Base-by-base conservation (phyloP, 1,140 invertebrate genomes). In the Ostrea edulis region DNA sequence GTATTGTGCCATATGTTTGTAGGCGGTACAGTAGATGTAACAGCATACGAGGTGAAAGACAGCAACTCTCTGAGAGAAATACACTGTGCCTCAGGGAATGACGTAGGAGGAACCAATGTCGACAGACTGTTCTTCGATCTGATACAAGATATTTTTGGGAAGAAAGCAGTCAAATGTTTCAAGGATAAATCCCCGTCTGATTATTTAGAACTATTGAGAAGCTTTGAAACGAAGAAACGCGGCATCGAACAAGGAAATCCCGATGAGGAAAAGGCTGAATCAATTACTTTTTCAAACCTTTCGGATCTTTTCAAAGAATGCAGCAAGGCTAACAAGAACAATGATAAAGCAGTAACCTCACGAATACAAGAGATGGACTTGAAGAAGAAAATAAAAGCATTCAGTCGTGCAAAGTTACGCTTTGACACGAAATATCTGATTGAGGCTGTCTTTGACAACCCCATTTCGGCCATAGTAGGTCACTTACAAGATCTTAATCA, bases 11-110 rank as follows among this genome's bases (percentile, higher is more conserved):
- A n/a, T n/a, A n/a, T n/a, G 51, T 77, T 68, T 86, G 2, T 17
- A 88, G 96, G 96, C 22, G 96, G 96, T 7, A 96, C 96, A 22
- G 96, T 96, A 0, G 96, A 96, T 90, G 96, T 96, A 71, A 96
- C 96, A 2, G 95, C 96, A 20, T 96, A 96, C 92, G 95, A 96
- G 90, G 92, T 96, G 65, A 93, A 94, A 52, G 90, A 93, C 14
- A 91, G 91, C 22, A 94, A 95, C 5, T 91, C 90, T 11, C 90
- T 96, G 3, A 95, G 95, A 90, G 96, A 96, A 92, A 92, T 96
- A n/a, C 95, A 96, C 90, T 96, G 96, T 90, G 96, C 96, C 0
- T 96, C 95, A 53, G 96, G 96, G 12, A 96, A 96, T 29, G 95
- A 96, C 7, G 95, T 95, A 91, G 96, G 96, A 71, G 96, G 96